A percentile compares a stretch with the other conserved stretches of the same genome.
These are phyloP conservation scores for Operophtera brumata DNA, from an alignment of 2,888 invertebrate genomes.

Conservation along the genomic window DNA sequence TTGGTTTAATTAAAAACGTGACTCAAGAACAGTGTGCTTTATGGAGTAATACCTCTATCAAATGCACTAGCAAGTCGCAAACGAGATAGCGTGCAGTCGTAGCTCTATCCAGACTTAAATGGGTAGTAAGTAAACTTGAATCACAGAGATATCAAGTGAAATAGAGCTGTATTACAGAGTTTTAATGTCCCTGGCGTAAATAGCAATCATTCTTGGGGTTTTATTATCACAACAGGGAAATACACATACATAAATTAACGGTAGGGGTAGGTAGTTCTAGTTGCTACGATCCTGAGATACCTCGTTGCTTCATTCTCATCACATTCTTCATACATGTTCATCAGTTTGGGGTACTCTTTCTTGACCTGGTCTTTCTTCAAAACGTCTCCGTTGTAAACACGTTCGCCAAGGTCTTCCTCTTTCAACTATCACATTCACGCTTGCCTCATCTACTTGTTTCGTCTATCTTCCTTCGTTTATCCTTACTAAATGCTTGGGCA, in stretches of 20 bases:
- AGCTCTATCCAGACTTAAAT: conserved; percentile 26
- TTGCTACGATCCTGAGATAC: too few species aligned
- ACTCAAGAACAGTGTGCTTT: conserved; percentile 43
- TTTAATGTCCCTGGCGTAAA: conserved; percentile 8
- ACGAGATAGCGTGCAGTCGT: conserved; percentile 27
- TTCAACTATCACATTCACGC: too few species aligned
- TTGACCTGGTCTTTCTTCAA: too few species aligned
- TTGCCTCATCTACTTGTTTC: too few species aligned
- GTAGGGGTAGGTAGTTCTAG: too few species aligned
- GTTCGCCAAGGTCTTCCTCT: too few species aligned
- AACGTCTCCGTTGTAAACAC: too few species aligned
- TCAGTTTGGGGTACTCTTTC: too few species aligned
- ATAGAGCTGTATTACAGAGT: conserved; percentile 8
- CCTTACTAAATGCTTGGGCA: too few species aligned
- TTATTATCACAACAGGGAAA: neutral
- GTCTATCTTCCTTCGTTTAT: too few species aligned
- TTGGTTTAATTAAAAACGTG: conserved; percentile 67
- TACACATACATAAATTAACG: neutral
- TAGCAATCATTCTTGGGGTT: conserved; percentile 1
- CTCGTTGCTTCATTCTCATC: too few species aligned
- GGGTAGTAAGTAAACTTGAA: conserved; percentile 28
- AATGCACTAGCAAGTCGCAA: conserved; percentile 28
- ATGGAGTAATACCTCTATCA: conserved; percentile 34
- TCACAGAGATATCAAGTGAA: conserved; percentile 23
- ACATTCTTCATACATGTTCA: too few species aligned